These are phyloP conservation scores for Bergia sp. DNA, from an alignment of 92 coral and sea anemone species.

Conservation along the genomic window DNA sequence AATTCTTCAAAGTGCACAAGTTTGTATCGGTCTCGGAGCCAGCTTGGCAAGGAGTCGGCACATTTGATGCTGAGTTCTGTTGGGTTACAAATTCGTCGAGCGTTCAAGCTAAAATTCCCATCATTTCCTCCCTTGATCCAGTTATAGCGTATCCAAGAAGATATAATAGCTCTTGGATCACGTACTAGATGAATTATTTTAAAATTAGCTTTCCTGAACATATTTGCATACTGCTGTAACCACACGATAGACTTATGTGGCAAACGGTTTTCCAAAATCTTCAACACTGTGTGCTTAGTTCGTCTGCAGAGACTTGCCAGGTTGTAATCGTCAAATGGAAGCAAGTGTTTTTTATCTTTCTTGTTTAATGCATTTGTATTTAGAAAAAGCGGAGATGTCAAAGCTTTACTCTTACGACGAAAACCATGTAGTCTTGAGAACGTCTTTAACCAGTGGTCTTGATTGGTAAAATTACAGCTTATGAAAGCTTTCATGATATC, in stretches of 20 bases:
- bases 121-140: slow-evolving; percentile 39
- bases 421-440: background rate
- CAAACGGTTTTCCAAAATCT: slow-evolving; percentile 32
- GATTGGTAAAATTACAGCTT: slow-evolving; percentile 26
- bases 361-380: background rate
- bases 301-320: background rate
- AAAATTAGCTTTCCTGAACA: background rate
- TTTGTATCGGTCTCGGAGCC: slow-evolving; percentile 28
- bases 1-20: slow-evolving; percentile 42
- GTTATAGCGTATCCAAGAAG: slow-evolving; percentile 37
- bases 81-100: slow-evolving; percentile 30
- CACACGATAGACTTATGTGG: slow-evolving; percentile 18
- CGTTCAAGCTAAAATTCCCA: background rate
- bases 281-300: slow-evolving; percentile 23
- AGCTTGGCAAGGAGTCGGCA: background rate
- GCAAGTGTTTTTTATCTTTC: background rate
- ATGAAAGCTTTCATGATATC: slow-evolving; percentile 9
- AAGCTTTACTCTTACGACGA: slow-evolving; percentile 11
- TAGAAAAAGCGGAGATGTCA: background rate
- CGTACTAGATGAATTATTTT: slow-evolving; percentile 47
- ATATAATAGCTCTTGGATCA: slow-evolving; percentile 35
- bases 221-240: slow-evolving; percentile 13
- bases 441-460: background rate
- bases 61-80: slow-evolving; percentile 10
- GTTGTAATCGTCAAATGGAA: slow-evolving; percentile 4